These are phyloP conservation scores for Nowickia ferox DNA, from an alignment of 2,888 invertebrate species.

Conservation along the genomic window DNA sequence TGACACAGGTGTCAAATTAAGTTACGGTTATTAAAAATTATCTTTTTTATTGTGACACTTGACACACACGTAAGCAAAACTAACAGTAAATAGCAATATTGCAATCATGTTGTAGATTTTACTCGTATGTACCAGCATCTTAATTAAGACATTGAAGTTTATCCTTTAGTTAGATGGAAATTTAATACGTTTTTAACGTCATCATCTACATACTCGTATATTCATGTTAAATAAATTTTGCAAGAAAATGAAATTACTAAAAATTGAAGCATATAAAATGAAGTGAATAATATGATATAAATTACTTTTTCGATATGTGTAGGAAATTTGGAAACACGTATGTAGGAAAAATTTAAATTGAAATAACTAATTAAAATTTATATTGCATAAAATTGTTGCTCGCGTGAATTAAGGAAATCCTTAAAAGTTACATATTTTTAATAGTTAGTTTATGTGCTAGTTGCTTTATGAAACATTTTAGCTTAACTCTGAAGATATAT, in stretches of 20 bases:
- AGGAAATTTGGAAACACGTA: not conserved
- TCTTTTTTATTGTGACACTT: constrained; percentile 30
- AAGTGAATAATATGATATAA: not conserved
- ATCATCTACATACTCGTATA: not conserved
- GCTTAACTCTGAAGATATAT: no score
- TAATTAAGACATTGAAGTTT: constrained; percentile 11
- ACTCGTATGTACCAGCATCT: not conserved
- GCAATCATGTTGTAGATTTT: not conserved
- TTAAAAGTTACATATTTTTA: not conserved
- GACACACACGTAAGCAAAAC: not conserved
- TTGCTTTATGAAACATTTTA: no score
- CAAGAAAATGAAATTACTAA: constrained; percentile 50
- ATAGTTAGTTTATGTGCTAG: no score
- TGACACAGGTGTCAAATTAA: constrained; percentile 52
- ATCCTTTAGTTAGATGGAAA: constrained; percentile 11
- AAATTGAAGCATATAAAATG: constrained; percentile 15
- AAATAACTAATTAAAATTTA: not conserved
- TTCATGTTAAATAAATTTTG: constrained; percentile 24
- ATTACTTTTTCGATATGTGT: not conserved
- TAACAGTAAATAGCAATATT: not conserved
- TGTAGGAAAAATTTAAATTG: not conserved
- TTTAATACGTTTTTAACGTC: constrained; percentile 32
- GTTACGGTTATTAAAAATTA: constrained; percentile 46
- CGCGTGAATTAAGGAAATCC: not conserved
- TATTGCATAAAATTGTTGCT: not conserved